Percentiles rank a stretch among this genome's conserved stretches.
These are phyloP conservation scores for Ecdyonurus torrentis DNA, from an alignment of 2,888 invertebrate species.

Conservation along the genomic window DNA sequence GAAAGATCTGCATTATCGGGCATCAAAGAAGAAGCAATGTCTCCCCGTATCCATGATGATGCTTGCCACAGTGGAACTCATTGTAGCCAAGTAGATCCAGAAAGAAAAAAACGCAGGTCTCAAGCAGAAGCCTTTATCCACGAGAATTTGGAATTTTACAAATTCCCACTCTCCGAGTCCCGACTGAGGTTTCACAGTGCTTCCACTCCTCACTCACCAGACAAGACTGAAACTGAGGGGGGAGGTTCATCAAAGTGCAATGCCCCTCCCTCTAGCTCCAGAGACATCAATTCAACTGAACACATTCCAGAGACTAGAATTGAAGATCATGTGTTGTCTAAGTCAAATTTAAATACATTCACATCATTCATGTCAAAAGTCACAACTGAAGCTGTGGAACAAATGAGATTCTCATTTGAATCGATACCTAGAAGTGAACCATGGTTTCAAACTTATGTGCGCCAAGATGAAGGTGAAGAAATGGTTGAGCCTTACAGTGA, in stretches of 20 bases:
- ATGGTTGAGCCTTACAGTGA: constrained; percentile 36
- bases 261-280: background rate
- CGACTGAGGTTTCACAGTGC: constrained; percentile 27
- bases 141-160: constrained; percentile 41
- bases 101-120: constrained; percentile 29
- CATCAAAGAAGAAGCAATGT: background rate
- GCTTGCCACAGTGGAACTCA: constrained; percentile 9
- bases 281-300: constrained; percentile 20
- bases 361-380: background rate
- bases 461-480: constrained; percentile 51
- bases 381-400: constrained; percentile 28
- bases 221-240: constrained; percentile 13
- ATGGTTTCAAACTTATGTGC: constrained; percentile 61
- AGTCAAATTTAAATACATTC: too few species aligned
- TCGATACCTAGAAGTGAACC: constrained; percentile 52
- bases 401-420: constrained; percentile 57
- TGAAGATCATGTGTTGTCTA: background rate
- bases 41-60: too few species aligned
- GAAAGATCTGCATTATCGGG: background rate
- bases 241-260: constrained; percentile 15
- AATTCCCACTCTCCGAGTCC: constrained; percentile 29
- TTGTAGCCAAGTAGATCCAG: background rate
- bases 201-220: constrained; percentile 11
- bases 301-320: constrained; percentile 15
- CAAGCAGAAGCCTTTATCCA: constrained; percentile 38